Evolutionary conservation across 2,113 vertebrate genomes (phyloP).

Genomic region (Pterocles burchelli): DNA sequence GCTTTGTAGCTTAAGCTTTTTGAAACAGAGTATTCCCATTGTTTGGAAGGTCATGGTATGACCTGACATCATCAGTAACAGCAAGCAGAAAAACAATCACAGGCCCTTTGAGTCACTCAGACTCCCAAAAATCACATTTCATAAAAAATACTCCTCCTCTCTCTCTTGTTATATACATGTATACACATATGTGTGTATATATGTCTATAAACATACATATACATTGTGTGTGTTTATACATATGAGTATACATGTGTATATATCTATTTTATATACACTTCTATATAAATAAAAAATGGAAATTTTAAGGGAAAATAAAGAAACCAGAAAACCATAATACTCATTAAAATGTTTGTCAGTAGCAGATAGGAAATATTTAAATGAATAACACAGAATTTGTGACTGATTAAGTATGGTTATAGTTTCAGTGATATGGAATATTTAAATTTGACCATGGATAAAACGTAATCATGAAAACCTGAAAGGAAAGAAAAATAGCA

Average conservation of each 20-base stretch:
- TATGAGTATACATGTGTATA: no score
- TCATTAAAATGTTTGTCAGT: neutral
- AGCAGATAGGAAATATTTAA: neutral
- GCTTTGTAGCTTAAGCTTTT: neutral
- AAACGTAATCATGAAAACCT: neutral
- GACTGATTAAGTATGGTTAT: neutral
- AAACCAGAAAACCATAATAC: neutral
- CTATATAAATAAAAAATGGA: neutral
- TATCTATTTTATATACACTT: neutral
- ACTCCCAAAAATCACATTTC: neutral
- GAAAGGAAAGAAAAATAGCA: neutral
- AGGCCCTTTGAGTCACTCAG: neutral
- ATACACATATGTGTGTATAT: neutral
- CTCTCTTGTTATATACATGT: neutral
- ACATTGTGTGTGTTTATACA: neutral
- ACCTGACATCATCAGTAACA: neutral
- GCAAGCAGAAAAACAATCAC: neutral
- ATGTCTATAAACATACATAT: neutral
- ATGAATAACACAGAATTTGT: neutral
- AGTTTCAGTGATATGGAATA: neutral
- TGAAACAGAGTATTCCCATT: neutral
- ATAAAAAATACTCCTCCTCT: neutral
- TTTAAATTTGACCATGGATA: neutral
- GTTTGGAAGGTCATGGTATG: rapidly evolving
- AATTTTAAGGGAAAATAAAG: neutral